Conservation (phyloP, 2,113 vertebrate species). For the Ginglymostoma cirratum region DNA sequence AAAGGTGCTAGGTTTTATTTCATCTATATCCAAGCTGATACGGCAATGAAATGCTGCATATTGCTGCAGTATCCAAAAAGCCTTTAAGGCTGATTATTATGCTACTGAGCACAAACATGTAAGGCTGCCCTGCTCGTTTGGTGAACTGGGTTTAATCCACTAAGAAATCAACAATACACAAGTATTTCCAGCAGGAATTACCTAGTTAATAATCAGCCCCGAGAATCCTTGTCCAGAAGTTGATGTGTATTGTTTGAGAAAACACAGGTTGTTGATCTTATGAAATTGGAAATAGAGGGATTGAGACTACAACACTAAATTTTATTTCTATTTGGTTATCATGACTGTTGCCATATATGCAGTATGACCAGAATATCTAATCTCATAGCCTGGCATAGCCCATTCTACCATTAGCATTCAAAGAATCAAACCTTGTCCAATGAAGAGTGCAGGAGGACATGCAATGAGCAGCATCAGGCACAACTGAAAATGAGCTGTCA, state of each 20-base stretch:
- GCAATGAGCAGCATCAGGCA: no score
- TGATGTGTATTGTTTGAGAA: background rate
- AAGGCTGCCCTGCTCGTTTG: background rate
- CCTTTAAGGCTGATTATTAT: background rate
- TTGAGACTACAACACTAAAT: background rate
- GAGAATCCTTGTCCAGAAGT: background rate
- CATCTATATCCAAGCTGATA: background rate
- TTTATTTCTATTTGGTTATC: background rate
- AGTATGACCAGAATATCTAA: background rate
- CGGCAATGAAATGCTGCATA: background rate
- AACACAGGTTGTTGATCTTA: background rate
- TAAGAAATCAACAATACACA: background rate
- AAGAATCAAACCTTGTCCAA: no score
- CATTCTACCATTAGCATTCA: no score
- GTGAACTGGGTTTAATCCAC: background rate
- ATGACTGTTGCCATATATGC: background rate
- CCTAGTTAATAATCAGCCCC: background rate
- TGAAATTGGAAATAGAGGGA: background rate
- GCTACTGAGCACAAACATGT: background rate
- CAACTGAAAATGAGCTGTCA: no score
- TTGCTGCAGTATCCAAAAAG: background rate
- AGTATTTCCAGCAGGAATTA: background rate
- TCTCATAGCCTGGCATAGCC: no score
- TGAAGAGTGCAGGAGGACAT: no score
- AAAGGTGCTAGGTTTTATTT: background rate